These are phyloP conservation scores for Glyptemys insculpta DNA, from an alignment of 2,797 vertebrate genomes.

Conservation along the genomic window DNA sequence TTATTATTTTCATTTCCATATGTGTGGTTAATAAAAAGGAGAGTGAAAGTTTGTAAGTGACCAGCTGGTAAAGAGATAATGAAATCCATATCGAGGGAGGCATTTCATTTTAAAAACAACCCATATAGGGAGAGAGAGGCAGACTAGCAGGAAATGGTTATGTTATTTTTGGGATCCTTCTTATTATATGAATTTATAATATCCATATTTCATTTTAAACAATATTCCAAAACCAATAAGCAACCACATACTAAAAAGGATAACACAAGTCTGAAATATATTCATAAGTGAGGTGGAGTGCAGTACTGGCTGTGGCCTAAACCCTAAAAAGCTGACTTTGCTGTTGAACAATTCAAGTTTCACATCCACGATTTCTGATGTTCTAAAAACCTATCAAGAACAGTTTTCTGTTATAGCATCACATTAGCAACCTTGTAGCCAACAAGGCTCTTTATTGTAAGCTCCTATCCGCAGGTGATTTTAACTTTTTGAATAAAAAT, in stretches of 20 bases:
- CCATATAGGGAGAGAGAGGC: background rate
- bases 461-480: background rate
- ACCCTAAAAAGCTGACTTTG: background rate
- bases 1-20: background rate
- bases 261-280: background rate
- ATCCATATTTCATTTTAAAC: background rate
- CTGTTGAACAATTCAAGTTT: background rate
- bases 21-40: background rate
- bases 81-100: background rate
- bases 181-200: background rate
- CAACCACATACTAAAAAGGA: background rate
- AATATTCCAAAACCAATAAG: background rate
- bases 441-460: background rate
- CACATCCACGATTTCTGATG: background rate
- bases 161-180: background rate
- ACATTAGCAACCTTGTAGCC: background rate
- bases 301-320: background rate
- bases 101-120: background rate
- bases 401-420: background rate
- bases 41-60: background rate
- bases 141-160: background rate
- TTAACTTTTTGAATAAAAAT: background rate
- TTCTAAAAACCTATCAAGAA: background rate
- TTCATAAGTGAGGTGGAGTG: accelerated
- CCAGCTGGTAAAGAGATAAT: background rate